Base-by-base conservation (phyloP, 2,888 invertebrate genomes). In the Zaprionus lineosus region DNA sequence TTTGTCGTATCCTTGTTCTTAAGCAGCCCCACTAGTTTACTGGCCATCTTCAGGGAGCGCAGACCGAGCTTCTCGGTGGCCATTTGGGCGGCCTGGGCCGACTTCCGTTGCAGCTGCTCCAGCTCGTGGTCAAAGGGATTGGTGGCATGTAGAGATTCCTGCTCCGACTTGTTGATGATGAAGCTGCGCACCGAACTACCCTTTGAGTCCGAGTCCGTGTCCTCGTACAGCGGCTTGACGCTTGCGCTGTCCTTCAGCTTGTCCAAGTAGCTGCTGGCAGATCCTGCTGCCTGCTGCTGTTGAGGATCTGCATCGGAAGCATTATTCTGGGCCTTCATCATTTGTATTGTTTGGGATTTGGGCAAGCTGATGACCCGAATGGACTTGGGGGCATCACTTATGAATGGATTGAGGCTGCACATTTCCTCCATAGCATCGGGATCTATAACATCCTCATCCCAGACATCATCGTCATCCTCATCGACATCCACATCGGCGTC, bases 91-190 rank as follows among this genome's bases (percentile, higher is more conserved):
- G 51, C 51, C 18, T 88, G 85, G 0, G 56, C 47, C 18, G 91
- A 83, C 88, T 92, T 91, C 87, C 91, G 88, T 86, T 92, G 90
- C 86, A 92, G 75, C 89, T 93, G 89, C 84, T 92, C 56, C 3
- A 88, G 69, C 7, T 88, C 86, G 0, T 74, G 74, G 44, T 93
- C 92, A 63, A 92, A 91, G 3, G 86, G 84, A 70, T 86, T 87
- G 34, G 65, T 83, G 15, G 46, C 39, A 0, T 71, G 92, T 91
- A 65, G 92, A 88, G 85, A 69, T 2, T 84, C 79, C 92, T 91
- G 75, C 28, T 88, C 90, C 1, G 85, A 75, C 14, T 88, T 87
- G 1, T 91, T 88, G 2, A 88, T 84, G 1, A 88, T 87, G 39
- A 89, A 87, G 37, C 88, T 89, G 31, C 87, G 84, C 39, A 89